Evolutionary conservation across 2,888 invertebrate genomes (phyloP), one percentile per base, ranked within the genome.

Genomic region (Plebejus melissa): DNA sequence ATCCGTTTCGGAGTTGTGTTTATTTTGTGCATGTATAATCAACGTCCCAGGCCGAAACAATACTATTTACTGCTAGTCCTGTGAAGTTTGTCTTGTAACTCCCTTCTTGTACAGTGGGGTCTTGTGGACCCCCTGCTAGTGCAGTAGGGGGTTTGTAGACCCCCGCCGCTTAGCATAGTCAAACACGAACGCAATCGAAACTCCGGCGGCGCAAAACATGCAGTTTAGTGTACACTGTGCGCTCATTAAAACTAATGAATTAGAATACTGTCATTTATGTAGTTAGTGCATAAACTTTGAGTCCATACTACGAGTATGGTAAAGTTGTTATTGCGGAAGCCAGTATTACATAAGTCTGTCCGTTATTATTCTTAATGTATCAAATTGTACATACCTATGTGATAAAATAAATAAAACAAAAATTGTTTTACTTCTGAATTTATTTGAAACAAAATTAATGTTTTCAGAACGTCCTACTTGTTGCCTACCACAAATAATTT

Each of bases 1-100:
- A 65, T 58, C 60, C 28, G 60, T 28, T 28, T 9, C 13, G 28
- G 28, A 65, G 28, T 65, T 32, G 32, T 65, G 60, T 65, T 65
- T 65, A 65, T 65, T 65, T 65, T 28, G 28, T 65, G 60, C 60
- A 65, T 65, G 60, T 65, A 28, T 32, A 65, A 65, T 65, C 28
- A 65, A 65, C 60, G 58, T 58, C 28, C 60, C 60, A 32, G 60
- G 28, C 60, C 32, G 60, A 65, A 32, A 65, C 60, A 65, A 65
- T 65, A 65, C 60, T 65, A 65, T 65, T 65, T 28, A 65, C 60
- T 28, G 11, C 32, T 28, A 32, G 11, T 65, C 60, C 60, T 65
- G 2, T 28, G 28, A 58, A 65, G 60, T 65, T 65, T 65, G 60
- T 32, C 60, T 65, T 32, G 60, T 32, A 22, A 7, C 9, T 1